Conservation (phyloP, 2,113 vertebrate genomes). For the Protomyctophum bolini region DNA sequence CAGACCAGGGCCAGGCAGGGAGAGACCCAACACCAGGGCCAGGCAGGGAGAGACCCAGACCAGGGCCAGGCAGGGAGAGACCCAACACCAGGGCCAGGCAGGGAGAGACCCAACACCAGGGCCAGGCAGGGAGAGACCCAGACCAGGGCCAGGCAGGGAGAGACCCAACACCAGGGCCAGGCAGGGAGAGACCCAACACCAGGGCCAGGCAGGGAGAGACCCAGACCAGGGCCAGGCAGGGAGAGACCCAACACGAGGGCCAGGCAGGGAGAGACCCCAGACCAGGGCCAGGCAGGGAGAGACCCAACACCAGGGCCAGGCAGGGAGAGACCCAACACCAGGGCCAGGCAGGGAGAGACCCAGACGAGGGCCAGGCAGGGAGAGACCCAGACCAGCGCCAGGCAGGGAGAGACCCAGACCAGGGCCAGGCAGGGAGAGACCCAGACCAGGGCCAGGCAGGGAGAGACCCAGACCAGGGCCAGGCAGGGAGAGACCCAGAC, state of each 20-base stretch:
- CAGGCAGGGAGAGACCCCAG: background rate
- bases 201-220: conserved; percentile 8
- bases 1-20: conserved; percentile 11
- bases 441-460: conserved; percentile 10
- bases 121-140: conserved; percentile 4
- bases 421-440: conserved; percentile 8
- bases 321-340: conserved; percentile 4
- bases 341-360: conserved; percentile 6
- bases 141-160: conserved; percentile 12
- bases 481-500: background rate
- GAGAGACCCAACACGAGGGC: conserved; percentile 16
- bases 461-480: conserved; percentile 11
- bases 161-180: conserved; percentile 13
- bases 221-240: conserved; percentile 10
- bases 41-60: background rate
- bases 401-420: background rate
- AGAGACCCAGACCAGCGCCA: conserved; percentile 11
- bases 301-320: conserved; percentile 20
- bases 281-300: no score
- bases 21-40: conserved; percentile 16
- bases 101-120: conserved; percentile 7
- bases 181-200: conserved; percentile 5
- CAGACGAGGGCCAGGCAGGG: conserved; percentile 4
- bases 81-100: conserved; percentile 13
- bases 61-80: conserved; percentile 10